Conservation (phyloP, 2,113 vertebrate species). For the Paramisgurnus dabryanus region DNA sequence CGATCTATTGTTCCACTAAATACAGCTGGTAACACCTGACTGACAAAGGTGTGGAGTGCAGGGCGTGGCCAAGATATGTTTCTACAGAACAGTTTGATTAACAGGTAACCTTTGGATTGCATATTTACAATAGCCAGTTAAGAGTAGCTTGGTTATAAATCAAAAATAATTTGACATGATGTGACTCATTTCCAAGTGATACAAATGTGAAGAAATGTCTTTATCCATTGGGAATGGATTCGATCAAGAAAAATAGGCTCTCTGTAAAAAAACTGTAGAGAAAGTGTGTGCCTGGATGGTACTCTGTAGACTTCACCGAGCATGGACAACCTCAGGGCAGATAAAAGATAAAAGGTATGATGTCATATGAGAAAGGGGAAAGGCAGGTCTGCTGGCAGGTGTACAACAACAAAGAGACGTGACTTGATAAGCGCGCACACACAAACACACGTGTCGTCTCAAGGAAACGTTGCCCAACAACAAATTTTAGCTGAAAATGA, state of each 20-base stretch:
- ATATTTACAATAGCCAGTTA: too few relatives aligned
- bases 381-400: slow-evolving; percentile 38
- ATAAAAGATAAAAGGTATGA: slow-evolving; percentile 32
- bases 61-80: neutral
- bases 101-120: too few relatives aligned
- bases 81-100: neutral
- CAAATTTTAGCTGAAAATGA: neutral
- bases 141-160: too few relatives aligned
- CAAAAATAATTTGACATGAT: too few relatives aligned
- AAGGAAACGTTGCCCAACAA: neutral
- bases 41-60: neutral
- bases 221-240: too few relatives aligned
- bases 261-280: too few relatives aligned
- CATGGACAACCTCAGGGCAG: slow-evolving; percentile 6
- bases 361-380: slow-evolving; percentile 11
- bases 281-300: neutral
- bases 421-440: slow-evolving; percentile 1
- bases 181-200: too few relatives aligned
- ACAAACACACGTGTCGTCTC: neutral
- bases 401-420: slow-evolving; percentile 29
- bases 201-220: too few relatives aligned
- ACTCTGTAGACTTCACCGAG: neutral
- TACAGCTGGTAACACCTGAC: slow-evolving; percentile 6
- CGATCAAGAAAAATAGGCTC: too few relatives aligned
- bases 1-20: neutral